Base-by-base conservation (phyloP, 1,140 invertebrate species). In the Calosoma granatense region DNA sequence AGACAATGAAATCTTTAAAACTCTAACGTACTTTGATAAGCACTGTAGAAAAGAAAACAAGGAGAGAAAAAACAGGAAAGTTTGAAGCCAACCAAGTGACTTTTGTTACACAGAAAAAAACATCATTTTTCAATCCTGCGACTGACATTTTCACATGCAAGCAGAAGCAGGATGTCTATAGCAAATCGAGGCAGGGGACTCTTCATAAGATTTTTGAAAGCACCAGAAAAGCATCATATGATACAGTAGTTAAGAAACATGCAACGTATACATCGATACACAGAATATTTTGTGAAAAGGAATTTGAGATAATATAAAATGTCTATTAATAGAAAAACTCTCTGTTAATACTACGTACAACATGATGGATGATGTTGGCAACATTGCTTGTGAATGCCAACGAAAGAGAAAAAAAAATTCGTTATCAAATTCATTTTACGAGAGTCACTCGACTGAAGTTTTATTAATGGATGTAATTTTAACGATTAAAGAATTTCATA, bases 41-140 rank as follows among this genome's bases (percentile, higher is more conserved):
- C 15, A 47, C 41, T 47, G 41, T 47, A 4, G 3, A n/a, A n/a
- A n/a, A n/a, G n/a, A n/a, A n/a, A 12, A 47, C 15, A 47, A 47
- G 41, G 4, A 47, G 15, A 47, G 41, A 12, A 47, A 47, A 47
- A 47, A 47, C 6, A 47, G 41, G 9, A 17, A 4, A 11, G 6
- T 9, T 47, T 17, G 41, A 47, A 47, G 41, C 41, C 41, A 47
- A 12, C 41, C 15, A 47, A n/a, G 9, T 47, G 41, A 12, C 41
- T 47, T 47, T 47, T 47, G 41, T 47, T 47, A 47, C 41, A 47
- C 41, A 17, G 41, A 17, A 17, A 47, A 47, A 9, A 17, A n/a
- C 9, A 47, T 47, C 41, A 47, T 47, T 47, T 47, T 47, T 47
- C 41, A 47, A n/a, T 4, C 41, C 41, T 47, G 41, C 41, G 17